These are phyloP conservation scores for Pollicipes pollicipes DNA, from an alignment of 1,140 invertebrate species.

Conservation along the genomic window DNA sequence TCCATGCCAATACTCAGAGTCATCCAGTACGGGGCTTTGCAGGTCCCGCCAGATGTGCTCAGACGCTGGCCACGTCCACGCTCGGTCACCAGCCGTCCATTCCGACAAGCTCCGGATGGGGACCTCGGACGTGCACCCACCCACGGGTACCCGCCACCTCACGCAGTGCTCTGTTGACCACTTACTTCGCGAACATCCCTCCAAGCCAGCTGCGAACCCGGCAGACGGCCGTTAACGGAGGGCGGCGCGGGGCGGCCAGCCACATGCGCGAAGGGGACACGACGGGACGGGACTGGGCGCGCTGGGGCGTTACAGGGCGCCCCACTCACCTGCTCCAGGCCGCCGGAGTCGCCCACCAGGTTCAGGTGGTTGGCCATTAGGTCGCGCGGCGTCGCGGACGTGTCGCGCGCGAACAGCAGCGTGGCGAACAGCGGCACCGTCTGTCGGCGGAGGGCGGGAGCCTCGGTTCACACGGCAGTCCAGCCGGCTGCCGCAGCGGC, in stretches of 20 bases:
- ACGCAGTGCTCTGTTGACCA: too few relatives aligned
- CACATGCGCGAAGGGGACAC: not conserved
- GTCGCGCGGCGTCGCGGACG: slow-evolving; percentile 26
- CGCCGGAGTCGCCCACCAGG: slow-evolving; percentile 28
- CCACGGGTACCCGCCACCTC: too few relatives aligned
- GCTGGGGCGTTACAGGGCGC: not conserved
- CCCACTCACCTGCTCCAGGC: slow-evolving; percentile 29
- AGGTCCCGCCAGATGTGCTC: too few relatives aligned
- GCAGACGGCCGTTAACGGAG: not conserved
- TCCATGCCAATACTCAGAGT: too few relatives aligned
- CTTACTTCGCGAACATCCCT: not conserved
- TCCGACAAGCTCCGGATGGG: too few relatives aligned
- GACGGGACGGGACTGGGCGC: not conserved
- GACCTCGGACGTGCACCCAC: too few relatives aligned
- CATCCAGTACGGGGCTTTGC: too few relatives aligned
- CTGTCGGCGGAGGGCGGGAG: not conserved
- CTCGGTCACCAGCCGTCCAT: too few relatives aligned
- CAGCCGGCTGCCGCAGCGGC: too few relatives aligned
- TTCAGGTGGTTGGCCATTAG: slow-evolving; percentile 33
- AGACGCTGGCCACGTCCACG: too few relatives aligned
- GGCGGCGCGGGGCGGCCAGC: too few relatives aligned
- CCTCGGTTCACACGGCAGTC: too few relatives aligned
- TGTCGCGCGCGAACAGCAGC: slow-evolving; percentile 31
- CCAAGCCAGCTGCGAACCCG: not conserved
- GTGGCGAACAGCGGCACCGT: slow-evolving; percentile 32